phyloP scores from a whole-genome alignment of 2,888 invertebrate species.

The Liposcelis brunnea region DNA sequence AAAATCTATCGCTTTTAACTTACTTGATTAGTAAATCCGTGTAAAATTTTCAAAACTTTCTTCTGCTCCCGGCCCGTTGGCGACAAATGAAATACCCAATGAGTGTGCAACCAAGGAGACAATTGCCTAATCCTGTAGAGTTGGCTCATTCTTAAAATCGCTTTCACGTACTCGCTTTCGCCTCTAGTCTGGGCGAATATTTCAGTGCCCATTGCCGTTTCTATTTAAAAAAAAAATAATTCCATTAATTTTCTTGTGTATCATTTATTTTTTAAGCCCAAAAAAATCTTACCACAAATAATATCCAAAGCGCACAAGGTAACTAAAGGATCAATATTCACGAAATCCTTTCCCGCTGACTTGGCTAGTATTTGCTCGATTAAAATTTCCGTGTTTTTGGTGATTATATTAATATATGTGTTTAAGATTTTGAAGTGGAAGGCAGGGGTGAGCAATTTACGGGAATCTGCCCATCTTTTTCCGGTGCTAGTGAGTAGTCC shows the following conservation, averaged over 20 bases:
- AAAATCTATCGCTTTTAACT: too few species aligned
- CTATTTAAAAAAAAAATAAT: too few species aligned
- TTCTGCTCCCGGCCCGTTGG: constrained; percentile 10
- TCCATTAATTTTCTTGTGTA: too few species aligned
- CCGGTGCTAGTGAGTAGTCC: constrained; percentile 5
- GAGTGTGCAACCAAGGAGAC: constrained; percentile 11
- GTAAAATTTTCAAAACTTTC: constrained; percentile 11
- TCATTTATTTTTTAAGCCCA: too few species aligned
- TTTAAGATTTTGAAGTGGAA: constrained; percentile 2
- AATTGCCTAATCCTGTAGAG: constrained; percentile 9
- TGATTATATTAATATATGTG: background rate
- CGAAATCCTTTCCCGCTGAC: background rate
- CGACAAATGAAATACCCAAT: constrained; percentile 7
- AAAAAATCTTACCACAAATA: constrained; percentile 1
- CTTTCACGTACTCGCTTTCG: background rate
- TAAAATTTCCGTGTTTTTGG: background rate
- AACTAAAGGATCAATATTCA: background rate
- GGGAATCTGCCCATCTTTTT: background rate
- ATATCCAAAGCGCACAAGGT: background rate
- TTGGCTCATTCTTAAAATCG: constrained; percentile 4
- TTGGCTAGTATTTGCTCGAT: too few species aligned
- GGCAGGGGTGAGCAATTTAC: constrained; percentile 2
- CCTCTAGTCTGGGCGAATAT: background rate
- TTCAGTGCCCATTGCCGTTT: constrained; percentile 2
- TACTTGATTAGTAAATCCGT: constrained; percentile 13